Evolutionary conservation across 2,113 vertebrate species (phyloP).

Genomic region (Pteropus alecto): DNA sequence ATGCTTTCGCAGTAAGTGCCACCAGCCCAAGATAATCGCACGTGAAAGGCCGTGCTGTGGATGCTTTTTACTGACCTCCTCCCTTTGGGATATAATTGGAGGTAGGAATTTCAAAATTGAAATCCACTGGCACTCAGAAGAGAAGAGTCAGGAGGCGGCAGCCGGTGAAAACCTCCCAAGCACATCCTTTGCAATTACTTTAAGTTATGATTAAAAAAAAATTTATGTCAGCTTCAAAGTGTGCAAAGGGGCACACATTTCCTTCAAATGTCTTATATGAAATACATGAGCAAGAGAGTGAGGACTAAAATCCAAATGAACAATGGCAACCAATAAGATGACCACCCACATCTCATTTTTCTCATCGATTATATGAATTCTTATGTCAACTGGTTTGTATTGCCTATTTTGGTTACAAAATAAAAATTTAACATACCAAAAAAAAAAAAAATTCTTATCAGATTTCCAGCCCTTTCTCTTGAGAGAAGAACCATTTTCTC

Average conservation of each 20-base stretch:
- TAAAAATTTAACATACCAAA: conserved; percentile 69
- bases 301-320: not conserved
- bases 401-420: conserved; percentile 72
- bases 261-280: not conserved
- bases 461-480: not conserved
- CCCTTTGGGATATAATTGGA: not conserved
- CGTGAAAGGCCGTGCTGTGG: not conserved
- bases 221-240: not conserved
- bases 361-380: not conserved
- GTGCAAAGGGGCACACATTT: not conserved
- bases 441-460: not conserved
- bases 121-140: not conserved
- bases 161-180: not conserved
- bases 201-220: not conserved
- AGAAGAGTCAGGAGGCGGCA: no score
- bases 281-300: not conserved
- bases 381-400: conserved; percentile 71
- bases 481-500: not conserved
- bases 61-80: not conserved
- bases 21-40: not conserved
- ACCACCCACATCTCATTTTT: not conserved
- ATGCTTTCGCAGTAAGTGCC: not conserved
- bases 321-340: not conserved
- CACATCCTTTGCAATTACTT: not conserved
- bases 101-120: not conserved